phyloP scores from a whole-genome alignment of 2,888 invertebrate species.

The Chymomyza amoena region DNA sequence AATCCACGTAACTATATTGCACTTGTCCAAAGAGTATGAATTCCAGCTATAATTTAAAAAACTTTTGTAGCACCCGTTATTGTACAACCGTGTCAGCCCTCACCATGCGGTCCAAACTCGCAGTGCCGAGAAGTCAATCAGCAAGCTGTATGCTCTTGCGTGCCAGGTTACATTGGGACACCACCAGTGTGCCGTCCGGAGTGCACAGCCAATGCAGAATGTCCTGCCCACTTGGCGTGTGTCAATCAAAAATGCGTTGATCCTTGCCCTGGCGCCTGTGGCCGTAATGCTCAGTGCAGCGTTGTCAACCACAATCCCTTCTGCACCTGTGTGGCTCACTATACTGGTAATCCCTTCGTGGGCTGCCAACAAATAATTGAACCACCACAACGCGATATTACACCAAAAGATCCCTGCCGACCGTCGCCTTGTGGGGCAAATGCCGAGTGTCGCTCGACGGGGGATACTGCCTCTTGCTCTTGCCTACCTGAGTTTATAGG shows the following conservation, averaged over 20 bases:
- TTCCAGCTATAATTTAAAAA: neutral
- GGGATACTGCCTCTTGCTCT: constrained; percentile 85
- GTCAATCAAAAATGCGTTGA: constrained; percentile 85
- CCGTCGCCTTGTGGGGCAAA: constrained; percentile 88
- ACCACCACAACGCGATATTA: constrained; percentile 71
- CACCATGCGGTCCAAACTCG: constrained; percentile 88
- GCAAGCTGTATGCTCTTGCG: constrained; percentile 86
- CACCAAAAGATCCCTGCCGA: constrained; percentile 82
- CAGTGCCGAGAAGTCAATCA: constrained; percentile 86
- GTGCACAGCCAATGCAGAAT: constrained; percentile 85
- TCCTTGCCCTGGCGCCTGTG: constrained; percentile 84
- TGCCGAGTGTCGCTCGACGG: constrained; percentile 83
- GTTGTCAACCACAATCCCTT: constrained; percentile 86
- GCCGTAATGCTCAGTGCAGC: constrained; percentile 82
- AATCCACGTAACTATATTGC: constrained; percentile 74
- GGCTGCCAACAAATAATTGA: constrained; percentile 83
- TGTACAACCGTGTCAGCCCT: constrained; percentile 81
- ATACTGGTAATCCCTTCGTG: constrained; percentile 88
- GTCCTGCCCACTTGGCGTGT: constrained; percentile 84
- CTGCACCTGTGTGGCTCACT: constrained; percentile 85
- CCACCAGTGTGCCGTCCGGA: constrained; percentile 89
- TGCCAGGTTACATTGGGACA: constrained; percentile 83
- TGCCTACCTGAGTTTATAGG: constrained; percentile 86
- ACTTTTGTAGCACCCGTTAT: constrained; percentile 73
- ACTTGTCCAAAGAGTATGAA: neutral